Evolutionary conservation across 37 sponge, comb jelly and placozoan genomes (phyloP), one percentile per base, ranked within the genome.

Genomic region (Chondrosia reniformis): DNA sequence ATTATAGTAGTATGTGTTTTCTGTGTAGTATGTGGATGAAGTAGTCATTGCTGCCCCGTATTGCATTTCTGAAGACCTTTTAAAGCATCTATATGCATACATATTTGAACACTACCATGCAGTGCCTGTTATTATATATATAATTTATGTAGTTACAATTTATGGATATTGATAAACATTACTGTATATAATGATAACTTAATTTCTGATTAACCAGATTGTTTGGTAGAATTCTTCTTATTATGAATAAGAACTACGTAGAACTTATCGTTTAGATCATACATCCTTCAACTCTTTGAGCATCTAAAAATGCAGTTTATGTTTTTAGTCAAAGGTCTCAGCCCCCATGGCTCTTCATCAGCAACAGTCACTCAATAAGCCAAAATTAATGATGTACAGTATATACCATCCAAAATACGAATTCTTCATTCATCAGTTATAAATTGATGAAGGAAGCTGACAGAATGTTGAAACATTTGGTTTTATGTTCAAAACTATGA

Each of bases 41-140:
- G 95, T 93, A 36, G 84, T 97, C 8, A 92, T 94, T 54, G 92
- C 86, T 33, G 98, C 95, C 12, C 98, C 98, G 1, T 94, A 97
- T 74, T 58, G 77, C 6, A 73, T 97, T 3, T 85, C 86, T 24
- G 89, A 87, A 33, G 81, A 85, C 25, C 74, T 94, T 0, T 41
- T 97, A 34, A 87, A 94, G 49, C 83, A 89, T 63, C 92, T 22
- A 33, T 25, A 4, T 74, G 22, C 30, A 13, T 43, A 6, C 17
- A 43, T 24, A 31, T 28, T 44, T 30, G 37, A 10, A 22, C 49
- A 74, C 5, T 15, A 33, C 19, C 34, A 28, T 37, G 10, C 72
- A 39, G 15, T 8, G 12, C 10, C 17, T 33, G 30, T 39, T 13
- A 63, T 25, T 63, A 63, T n/a, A n/a, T 21, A 27, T 10, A 12